Conservation (phyloP, 2,888 invertebrate species). For the Synanthedon myopaeformis region DNA sequence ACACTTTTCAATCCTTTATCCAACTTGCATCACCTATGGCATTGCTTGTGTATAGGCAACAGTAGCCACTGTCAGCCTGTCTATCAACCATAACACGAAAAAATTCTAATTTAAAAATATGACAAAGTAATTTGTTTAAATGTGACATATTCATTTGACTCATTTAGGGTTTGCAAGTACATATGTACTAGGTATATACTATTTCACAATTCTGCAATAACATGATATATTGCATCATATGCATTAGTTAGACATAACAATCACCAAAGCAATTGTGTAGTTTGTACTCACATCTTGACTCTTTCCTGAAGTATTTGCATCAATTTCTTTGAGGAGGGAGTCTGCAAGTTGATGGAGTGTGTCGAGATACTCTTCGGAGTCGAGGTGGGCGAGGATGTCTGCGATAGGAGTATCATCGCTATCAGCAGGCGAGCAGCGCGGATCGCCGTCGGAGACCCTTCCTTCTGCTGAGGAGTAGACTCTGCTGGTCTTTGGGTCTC, state of each 20-base stretch:
- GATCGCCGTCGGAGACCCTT: constrained; percentile 79
- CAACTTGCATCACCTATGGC: too few relatives aligned
- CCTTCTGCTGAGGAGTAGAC: constrained; percentile 97
- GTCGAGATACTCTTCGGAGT: constrained; percentile 77
- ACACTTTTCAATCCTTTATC: too few relatives aligned
- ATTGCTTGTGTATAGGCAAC: too few relatives aligned
- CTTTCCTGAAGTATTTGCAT: constrained; percentile 77
- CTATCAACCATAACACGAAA: too few relatives aligned
- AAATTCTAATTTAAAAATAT: too few relatives aligned
- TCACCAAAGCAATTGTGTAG: background rate
- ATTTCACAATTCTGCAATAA: background rate
- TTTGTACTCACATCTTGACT: constrained; percentile 70
- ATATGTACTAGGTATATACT: too few relatives aligned
- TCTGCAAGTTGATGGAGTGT: constrained; percentile 86
- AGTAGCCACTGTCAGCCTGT: too few relatives aligned
- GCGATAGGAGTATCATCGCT: constrained; percentile 85
- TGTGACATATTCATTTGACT: too few relatives aligned
- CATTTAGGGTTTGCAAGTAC: too few relatives aligned
- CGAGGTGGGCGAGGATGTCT: constrained; percentile 85
- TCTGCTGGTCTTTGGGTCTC: constrained; percentile 81
- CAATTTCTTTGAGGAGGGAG: constrained; percentile 83
- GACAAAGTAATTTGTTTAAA: too few relatives aligned
- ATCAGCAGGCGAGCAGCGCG: constrained; percentile 79
- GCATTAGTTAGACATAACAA: background rate
- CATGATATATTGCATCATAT: constrained; percentile 6